phyloP scores from a whole-genome alignment of 2,797 vertebrate species.

The Dermochelys coriacea region DNA sequence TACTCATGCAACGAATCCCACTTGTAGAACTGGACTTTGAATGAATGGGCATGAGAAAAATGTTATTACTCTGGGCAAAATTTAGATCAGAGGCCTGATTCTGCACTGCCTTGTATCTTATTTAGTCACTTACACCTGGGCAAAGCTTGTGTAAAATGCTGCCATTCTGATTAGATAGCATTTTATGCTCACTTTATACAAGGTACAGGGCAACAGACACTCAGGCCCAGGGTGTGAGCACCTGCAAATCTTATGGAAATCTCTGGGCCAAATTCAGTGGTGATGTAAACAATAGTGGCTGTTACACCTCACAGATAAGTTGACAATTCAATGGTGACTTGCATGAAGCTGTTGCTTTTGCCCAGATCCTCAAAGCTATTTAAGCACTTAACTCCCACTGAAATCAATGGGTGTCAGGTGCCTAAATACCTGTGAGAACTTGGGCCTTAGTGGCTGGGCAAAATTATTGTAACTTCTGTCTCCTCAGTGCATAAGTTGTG shows the following conservation, averaged over 20 bases:
- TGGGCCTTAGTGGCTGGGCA: background rate
- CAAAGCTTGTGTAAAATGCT: background rate
- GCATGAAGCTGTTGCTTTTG: background rate
- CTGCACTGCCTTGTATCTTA: background rate
- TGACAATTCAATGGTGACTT: background rate
- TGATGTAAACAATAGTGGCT: accelerated
- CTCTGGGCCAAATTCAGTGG: accelerated
- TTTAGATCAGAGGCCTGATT: background rate
- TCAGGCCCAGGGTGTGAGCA: background rate
- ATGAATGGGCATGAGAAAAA: background rate
- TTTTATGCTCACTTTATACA: background rate
- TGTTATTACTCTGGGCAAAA: background rate
- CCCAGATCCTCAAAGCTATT: background rate
- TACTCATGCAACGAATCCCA: background rate
- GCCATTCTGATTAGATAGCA: background rate
- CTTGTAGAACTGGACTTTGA: background rate
- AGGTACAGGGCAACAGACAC: background rate
- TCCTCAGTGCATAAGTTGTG: background rate
- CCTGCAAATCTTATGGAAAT: background rate
- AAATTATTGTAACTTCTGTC: background rate
- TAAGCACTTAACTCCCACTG: background rate
- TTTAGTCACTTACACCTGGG: background rate
- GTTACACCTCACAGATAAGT: background rate
- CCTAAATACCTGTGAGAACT: background rate
- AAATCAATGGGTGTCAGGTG: background rate